Conservation (phyloP, 2,113 vertebrate genomes). For the Agapornis roseicollis region DNA sequence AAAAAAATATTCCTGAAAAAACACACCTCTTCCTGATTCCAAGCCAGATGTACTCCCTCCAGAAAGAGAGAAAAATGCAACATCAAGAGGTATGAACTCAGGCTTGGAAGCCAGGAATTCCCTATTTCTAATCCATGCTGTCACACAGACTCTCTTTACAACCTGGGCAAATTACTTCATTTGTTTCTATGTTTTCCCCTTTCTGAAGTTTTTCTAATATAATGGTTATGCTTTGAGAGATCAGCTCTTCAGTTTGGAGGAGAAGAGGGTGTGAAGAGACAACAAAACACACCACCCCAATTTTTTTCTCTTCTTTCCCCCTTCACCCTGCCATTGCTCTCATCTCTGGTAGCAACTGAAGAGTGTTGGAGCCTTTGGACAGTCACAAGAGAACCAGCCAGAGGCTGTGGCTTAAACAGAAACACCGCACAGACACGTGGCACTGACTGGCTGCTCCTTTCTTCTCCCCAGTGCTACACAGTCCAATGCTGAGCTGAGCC, state of each 20-base stretch:
- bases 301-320: neutral
- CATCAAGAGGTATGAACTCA: neutral
- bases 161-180: neutral
- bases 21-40: neutral
- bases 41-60: neutral
- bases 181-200: neutral
- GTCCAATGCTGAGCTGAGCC: neutral
- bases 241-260: neutral
- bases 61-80: constrained; percentile 27
- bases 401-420: neutral
- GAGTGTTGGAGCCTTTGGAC: neutral
- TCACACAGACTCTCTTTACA: neutral
- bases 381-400: neutral
- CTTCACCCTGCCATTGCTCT: neutral
- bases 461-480: neutral
- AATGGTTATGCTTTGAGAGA: neutral
- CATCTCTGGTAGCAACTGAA: neutral
- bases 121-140: neutral
- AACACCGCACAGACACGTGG: rapidly evolving
- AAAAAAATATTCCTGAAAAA: neutral
- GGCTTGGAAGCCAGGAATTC: constrained; percentile 12
- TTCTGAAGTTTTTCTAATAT: neutral
- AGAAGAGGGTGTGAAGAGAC: neutral
- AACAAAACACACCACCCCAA: neutral
- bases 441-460: neutral